Evolutionary conservation across 2,113 vertebrate genomes (phyloP).

Genomic region (Menidia beryllina): DNA sequence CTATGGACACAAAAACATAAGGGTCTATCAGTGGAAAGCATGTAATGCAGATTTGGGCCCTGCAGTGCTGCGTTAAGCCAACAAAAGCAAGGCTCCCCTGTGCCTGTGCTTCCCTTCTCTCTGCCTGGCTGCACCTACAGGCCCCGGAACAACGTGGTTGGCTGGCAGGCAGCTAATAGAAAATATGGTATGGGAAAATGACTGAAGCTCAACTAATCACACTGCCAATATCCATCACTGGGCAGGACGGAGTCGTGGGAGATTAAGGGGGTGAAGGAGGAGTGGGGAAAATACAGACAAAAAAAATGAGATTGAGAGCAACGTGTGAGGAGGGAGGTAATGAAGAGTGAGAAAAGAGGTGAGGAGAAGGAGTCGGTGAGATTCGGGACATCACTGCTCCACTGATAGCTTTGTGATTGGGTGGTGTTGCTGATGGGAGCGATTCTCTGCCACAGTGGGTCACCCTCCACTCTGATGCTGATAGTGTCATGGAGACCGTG

Average conservation of each 20-base stretch:
- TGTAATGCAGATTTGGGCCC: slow-evolving; percentile 2
- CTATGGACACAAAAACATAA: too few relatives aligned
- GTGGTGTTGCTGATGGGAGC: slow-evolving; percentile 74
- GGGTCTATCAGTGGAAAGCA: not conserved
- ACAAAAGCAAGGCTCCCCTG: slow-evolving; percentile 22
- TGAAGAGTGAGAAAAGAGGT: slow-evolving; percentile 30
- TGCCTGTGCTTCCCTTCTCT: slow-evolving; percentile 23
- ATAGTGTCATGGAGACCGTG: slow-evolving; percentile 70
- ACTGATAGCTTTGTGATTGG: slow-evolving; percentile 79
- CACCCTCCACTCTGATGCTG: slow-evolving; percentile 60
- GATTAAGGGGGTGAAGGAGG: slow-evolving; percentile 39
- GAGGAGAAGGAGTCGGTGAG: slow-evolving; percentile 52
- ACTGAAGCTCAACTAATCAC: slow-evolving; percentile 78
- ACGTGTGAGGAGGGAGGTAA: slow-evolving; percentile 63
- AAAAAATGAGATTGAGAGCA: slow-evolving; percentile 41
- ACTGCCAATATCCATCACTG: slow-evolving; percentile 76
- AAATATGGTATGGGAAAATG: slow-evolving; percentile 76
- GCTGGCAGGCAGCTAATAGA: slow-evolving; percentile 66
- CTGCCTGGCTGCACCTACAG: slow-evolving; percentile 47
- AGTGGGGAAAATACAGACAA: slow-evolving; percentile 20
- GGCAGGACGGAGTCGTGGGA: slow-evolving; percentile 58
- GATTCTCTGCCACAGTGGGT: slow-evolving; percentile 70
- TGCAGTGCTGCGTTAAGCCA: slow-evolving; percentile 25
- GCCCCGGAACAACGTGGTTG: slow-evolving; percentile 52
- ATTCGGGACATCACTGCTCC: slow-evolving; percentile 45